Base-by-base conservation (phyloP, 1,140 invertebrate genomes). In the Halesus radiatus region DNA sequence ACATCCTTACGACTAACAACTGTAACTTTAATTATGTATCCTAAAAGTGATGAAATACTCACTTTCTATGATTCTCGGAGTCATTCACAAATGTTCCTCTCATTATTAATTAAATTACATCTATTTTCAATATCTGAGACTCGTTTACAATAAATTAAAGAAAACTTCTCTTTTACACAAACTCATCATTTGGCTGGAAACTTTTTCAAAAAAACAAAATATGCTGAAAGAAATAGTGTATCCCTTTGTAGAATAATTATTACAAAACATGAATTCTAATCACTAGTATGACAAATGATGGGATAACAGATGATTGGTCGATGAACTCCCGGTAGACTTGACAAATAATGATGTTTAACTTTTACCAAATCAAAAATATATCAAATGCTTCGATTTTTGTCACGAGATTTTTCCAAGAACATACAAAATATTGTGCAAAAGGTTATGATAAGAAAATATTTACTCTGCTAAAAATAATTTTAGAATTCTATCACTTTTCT, bases 1-100 rank as follows among this genome's bases (percentile, higher is more conserved):
- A 83, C 68, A 29, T 29, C 26, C 26, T 29, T 29, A 29, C 2
- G 26, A 29, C 26, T 29, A 29, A 29, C 78, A 73, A 80, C 79
- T 79, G 66, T 79, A 58, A 79, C 66, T 82, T 79, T 79, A 81
- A 68, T 58, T 45, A 45, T 50, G 66, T 82, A 82, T 79, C 70
- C 77, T 78, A 79, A 77, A 78, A 76, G 78, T 74, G 78, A 79
- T 75, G 52, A 74, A 79, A 79, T 74, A 79, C 18, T 7, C 37
- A 45, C 8, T 58, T 77, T 62, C 23, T 50, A 18, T 60, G 68
- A 79, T 73, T 66, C 76, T 53, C 20, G 20, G 66, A 54, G 72
- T 72, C 50, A 52, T 54, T 45, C 52, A 79, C 64, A 72, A 79
- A 70, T 58, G 52, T 72, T 66, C 23, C 77, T 76, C 45, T 58